Base-by-base conservation (phyloP, 2,888 invertebrate genomes). In the Microctonus aethiopoides region DNA sequence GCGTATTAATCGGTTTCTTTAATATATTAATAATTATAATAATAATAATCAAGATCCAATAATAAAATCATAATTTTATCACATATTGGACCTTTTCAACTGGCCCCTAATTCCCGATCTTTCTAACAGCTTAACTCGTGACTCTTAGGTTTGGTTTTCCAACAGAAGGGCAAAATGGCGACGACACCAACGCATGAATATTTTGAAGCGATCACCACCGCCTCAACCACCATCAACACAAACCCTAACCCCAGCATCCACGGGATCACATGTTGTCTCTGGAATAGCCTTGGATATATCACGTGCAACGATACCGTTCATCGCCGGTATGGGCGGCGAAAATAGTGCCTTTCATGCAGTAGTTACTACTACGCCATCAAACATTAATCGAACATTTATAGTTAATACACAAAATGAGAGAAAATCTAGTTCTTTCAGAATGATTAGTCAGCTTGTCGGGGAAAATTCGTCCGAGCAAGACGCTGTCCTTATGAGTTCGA, bases 161-260 rank as follows among this genome's bases (percentile, higher is more conserved):
- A 97, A 97, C 94, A 95, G 97, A 94, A 94, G 97, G 91, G 97
- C 97, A 89, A 97, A 97, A 91, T 97, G 96, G 96, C 93, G 97
- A 88, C 94, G 97, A 86, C 96, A 97, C 89, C 96, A 97, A 88
- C 94, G 96, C 88, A 95, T 96, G 95, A 95, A 94, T 89, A 92
- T 95, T 84, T 91, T 95, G 89, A 95, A 95, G 88, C 93, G 94
- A 79, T 91, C 92, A 83, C 92, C 92, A 76, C 88, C 89, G 87
- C 88, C 76, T 67, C 78, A 80, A 79, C 83, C 85, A 79, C 82
- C 80, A 77, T 78, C 83, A 74, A 87, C 89, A 78, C 89, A 89
- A 74, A 89, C 89, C 80, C 77, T 77, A 51, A 79, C 83, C 73
- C 87, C 86, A 71, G 89, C 87, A 68, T 73, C 72, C 34, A 66